phyloP scores from a whole-genome alignment of 2,113 vertebrate genomes.

The Galeopterus variegatus region DNA sequence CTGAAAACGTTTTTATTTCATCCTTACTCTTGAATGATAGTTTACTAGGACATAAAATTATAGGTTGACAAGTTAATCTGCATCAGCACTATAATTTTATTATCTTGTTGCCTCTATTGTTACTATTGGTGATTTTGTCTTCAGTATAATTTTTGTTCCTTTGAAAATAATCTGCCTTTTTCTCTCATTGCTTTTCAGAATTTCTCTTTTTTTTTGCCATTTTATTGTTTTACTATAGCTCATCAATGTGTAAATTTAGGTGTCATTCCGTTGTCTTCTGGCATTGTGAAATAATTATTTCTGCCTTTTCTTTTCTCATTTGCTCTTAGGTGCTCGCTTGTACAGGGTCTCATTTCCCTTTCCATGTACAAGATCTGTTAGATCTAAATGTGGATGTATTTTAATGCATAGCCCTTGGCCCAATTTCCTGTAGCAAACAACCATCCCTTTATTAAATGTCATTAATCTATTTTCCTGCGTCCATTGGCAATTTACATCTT shows the following conservation, averaged over 20 bases:
- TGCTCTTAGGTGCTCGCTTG: neutral
- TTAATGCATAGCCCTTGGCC: neutral
- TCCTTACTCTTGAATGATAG: constrained; percentile 15
- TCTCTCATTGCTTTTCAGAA: constrained; percentile 17
- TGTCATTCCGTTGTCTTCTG: neutral
- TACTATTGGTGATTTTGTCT: neutral
- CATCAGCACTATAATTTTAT: neutral
- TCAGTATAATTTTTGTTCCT: constrained; percentile 20
- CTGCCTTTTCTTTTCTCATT: neutral
- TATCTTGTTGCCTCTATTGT: neutral
- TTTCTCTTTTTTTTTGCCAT: neutral
- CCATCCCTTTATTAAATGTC: neutral
- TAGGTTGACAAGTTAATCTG: constrained; percentile 57
- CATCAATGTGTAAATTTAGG: neutral
- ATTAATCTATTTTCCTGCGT: neutral
- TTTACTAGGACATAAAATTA: constrained; percentile 54
- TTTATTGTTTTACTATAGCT: neutral
- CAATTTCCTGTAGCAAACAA: neutral
- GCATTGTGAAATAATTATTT: neutral
- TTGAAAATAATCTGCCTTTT: constrained; percentile 54
- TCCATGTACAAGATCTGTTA: neutral
- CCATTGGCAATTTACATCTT: neutral
- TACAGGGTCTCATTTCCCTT: neutral
- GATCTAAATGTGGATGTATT: neutral
- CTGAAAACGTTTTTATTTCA: constrained; percentile 64